These are phyloP conservation scores for Capromys pilorides DNA, from an alignment of 2,797 vertebrate genomes.

Conservation along the genomic window DNA sequence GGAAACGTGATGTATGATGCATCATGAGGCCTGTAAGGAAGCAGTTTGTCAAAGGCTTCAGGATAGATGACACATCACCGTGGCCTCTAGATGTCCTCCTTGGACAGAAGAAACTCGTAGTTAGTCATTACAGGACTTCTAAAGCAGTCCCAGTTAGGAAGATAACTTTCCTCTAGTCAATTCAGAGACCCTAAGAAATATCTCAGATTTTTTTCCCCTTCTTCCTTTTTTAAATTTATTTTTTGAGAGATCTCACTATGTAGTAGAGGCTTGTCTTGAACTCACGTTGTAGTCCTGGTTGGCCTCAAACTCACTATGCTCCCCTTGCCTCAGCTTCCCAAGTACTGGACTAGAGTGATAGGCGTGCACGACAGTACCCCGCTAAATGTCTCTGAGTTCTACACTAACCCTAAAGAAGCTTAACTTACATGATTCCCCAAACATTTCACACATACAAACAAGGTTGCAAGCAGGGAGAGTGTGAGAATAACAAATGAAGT, in stretches of 20 bases:
- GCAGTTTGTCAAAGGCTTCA: neutral
- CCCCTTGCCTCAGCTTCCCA: neutral
- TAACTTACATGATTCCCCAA: neutral
- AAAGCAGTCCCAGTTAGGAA: neutral
- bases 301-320: neutral
- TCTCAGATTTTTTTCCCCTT: neutral
- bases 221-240: neutral
- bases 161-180: neutral
- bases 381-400: neutral
- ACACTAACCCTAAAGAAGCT: constrained; percentile 6
- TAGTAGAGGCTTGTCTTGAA: too few species aligned
- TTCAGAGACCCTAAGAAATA: neutral
- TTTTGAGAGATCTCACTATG: too few species aligned
- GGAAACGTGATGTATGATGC: neutral
- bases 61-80: neutral
- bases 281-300: neutral
- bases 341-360: neutral
- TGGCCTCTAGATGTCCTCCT: constrained; percentile 76
- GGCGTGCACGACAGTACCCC: neutral
- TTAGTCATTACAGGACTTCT: neutral
- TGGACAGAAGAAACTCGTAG: constrained; percentile 21
- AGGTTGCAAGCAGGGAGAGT: neutral
- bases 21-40: neutral
- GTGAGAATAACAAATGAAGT: neutral
- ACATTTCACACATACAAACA: neutral